Evolutionary conservation across 2,113 vertebrate species (phyloP).

Genomic region (Anolis sagrei): DNA sequence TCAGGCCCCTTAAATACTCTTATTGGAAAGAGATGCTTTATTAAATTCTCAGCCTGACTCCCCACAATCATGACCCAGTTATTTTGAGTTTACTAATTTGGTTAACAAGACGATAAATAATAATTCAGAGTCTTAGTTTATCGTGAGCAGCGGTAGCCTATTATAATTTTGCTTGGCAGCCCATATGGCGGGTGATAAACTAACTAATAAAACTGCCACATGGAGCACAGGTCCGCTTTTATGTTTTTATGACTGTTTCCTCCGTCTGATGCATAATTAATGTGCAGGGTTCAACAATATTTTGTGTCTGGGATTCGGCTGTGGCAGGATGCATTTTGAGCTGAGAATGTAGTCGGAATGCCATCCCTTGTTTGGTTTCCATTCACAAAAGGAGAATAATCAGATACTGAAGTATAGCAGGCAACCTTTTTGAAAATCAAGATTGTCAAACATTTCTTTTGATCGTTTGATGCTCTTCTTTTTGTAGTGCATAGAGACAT

Average conservation of each 20-base stretch:
- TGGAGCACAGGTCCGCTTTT: constrained; percentile 64
- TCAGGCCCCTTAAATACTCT: not conserved
- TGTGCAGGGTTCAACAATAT: constrained; percentile 54
- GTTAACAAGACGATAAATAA: constrained; percentile 75
- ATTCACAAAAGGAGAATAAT: constrained; percentile 17
- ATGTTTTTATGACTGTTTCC: constrained; percentile 64
- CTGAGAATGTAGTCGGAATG: constrained; percentile 33
- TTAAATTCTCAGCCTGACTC: constrained; percentile 18
- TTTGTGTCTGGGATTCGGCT: constrained; percentile 44
- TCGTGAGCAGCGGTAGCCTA: constrained; percentile 53
- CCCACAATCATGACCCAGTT: constrained; percentile 27
- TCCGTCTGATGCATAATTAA: constrained; percentile 71
- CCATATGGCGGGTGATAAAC: constrained; percentile 73
- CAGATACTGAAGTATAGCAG: constrained; percentile 22
- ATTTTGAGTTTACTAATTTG: constrained; percentile 61
- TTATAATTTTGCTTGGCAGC: constrained; percentile 72
- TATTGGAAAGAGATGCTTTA: not conserved
- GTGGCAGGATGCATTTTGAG: constrained; percentile 38
- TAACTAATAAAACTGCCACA: constrained; percentile 72
- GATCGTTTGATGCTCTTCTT: too few species aligned
- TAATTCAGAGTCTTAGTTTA: constrained; percentile 64
- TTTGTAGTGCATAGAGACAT: too few species aligned
- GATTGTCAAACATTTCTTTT: constrained; percentile 11
- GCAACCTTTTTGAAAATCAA: constrained; percentile 1
- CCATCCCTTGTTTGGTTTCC: not conserved